Evolutionary conservation across 2,888 invertebrate genomes (phyloP), one percentile per base, ranked within the genome.

Genomic region (Leuctra nigra): DNA sequence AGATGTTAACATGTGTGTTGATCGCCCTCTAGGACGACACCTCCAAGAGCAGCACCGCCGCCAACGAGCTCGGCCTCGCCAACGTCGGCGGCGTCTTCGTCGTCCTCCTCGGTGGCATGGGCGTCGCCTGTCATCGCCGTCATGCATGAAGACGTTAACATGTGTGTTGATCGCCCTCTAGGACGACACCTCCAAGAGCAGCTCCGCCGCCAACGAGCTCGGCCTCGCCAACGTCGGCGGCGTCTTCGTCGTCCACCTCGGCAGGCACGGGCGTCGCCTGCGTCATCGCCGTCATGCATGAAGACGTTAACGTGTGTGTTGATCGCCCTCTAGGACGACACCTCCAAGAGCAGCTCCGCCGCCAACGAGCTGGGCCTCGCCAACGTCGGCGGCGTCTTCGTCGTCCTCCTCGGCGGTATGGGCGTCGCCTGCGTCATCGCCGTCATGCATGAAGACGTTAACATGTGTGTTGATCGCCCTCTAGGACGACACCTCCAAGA

Each of bases 61-160:
- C 91, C 46, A 91, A 91, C 72, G 91, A 91, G 72, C 76, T 97
- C 60, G 94, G 94, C 0, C 77, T 99, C 64, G 92, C 93, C 29
- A 97, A 98, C 74, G 94, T 95, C 22, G 95, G 94, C 38, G 95
- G 95, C 3, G 94, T 95, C 4, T 96, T 96, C 72, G 92, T 95
- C n/a, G n/a, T n/a, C n/a, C n/a, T n/a, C n/a, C n/a, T n/a, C n/a
- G n/a, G 89, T 33, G 94, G 94, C 2, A 87, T 90, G 85, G 89
- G 89, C 4, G 86, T 93, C 46, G 92, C 94, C 3, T 90, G n/a
- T n/a, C n/a, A n/a, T n/a, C n/a, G n/a, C n/a, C n/a, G n/a, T n/a
- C n/a, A n/a, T n/a, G n/a, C n/a, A n/a, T n/a, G n/a, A n/a, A n/a
- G n/a, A n/a, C n/a, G n/a, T n/a, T n/a, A n/a, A n/a, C n/a, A n/a